Conservation (phyloP, 2,888 invertebrate species). For the Hylaea fasciaria region DNA sequence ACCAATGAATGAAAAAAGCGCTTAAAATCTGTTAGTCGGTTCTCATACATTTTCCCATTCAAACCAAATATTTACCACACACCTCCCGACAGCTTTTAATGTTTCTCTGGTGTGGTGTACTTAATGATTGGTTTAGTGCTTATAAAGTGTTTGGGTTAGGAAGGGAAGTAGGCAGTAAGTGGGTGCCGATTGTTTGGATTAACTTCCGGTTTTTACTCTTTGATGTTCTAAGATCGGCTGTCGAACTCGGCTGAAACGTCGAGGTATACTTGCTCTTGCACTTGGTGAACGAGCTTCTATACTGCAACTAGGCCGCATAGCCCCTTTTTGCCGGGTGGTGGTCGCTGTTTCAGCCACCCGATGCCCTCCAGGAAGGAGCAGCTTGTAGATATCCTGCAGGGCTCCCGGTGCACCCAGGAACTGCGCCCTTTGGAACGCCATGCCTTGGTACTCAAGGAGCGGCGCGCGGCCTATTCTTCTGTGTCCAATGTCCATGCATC, state of each 20-base stretch:
- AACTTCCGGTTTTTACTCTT: conserved; percentile 19
- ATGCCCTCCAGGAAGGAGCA: too few species aligned
- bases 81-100: conserved; percentile 4
- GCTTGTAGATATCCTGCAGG: too few species aligned
- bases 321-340: too few species aligned
- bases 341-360: too few species aligned
- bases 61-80: conserved; percentile 6
- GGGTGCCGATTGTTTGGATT: conserved; percentile 8
- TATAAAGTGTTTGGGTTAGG: conserved; percentile 5
- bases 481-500: too few species aligned
- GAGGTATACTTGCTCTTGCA: too few species aligned
- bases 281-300: background rate
- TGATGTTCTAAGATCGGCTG: conserved; percentile 6
- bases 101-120: conserved; percentile 7
- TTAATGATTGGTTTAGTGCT: background rate
- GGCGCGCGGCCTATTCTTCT: too few species aligned
- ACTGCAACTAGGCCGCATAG: too few species aligned
- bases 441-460: too few species aligned
- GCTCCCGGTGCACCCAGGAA: too few species aligned
- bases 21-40: background rate
- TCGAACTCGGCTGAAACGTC: too few species aligned
- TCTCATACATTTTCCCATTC: background rate
- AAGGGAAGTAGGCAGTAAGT: conserved; percentile 15
- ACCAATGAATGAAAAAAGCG: background rate
- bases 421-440: too few species aligned